Evolutionary conservation across 2,113 vertebrate species (phyloP).

Genomic region (Leucosticte australis): DNA sequence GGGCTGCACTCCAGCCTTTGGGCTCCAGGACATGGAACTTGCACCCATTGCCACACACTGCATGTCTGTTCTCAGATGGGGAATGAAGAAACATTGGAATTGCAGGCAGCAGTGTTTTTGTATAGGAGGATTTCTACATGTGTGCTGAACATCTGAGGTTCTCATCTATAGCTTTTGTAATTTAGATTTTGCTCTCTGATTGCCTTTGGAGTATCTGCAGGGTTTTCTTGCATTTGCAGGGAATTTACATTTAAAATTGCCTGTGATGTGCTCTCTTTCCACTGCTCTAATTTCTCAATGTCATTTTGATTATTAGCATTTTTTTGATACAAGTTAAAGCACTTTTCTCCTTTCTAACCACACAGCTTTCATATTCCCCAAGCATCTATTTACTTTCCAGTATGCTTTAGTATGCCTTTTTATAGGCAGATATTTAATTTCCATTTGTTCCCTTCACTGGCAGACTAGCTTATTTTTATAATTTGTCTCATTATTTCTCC

Average conservation of each 20-base stretch:
- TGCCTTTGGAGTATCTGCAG: neutral
- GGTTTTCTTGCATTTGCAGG: constrained; percentile 26
- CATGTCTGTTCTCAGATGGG: neutral
- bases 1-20: neutral
- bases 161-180: neutral
- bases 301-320: neutral
- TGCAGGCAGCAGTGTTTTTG: neutral
- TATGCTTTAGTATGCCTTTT: neutral
- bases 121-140: neutral
- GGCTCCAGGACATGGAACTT: neutral
- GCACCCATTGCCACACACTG: neutral
- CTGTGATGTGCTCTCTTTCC: neutral
- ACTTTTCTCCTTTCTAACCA: neutral
- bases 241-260: constrained; percentile 45
- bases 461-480: neutral
- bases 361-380: neutral
- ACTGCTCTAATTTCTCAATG: constrained; percentile 9
- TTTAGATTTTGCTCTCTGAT: neutral
- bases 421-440: neutral
- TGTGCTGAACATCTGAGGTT: neutral
- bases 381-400: neutral
- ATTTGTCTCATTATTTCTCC: neutral
- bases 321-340: neutral
- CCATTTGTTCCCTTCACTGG: neutral
- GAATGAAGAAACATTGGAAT: neutral